A percentile compares a stretch with the other conserved stretches of the same genome.
phyloP scores from a whole-genome alignment of 1,140 invertebrate species.

The Drosophila bocqueti region DNA sequence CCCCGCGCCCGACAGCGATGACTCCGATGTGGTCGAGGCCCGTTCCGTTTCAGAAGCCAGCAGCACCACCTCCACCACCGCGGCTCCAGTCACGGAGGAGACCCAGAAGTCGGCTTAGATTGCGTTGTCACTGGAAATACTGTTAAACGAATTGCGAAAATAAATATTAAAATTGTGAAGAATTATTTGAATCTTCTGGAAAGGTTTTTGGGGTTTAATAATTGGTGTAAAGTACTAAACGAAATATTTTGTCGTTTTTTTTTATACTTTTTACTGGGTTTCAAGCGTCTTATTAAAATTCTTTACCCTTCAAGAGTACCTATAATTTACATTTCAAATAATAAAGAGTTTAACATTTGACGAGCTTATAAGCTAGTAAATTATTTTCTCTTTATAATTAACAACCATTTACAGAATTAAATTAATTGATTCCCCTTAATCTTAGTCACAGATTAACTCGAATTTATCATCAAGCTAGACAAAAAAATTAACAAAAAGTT shows the following conservation, averaged over 20 bases:
- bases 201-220: not conserved
- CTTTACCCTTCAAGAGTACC: not conserved
- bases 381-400: not conserved
- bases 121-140: constrained; percentile 6
- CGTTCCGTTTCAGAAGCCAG: constrained; percentile 56
- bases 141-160: constrained; percentile 20
- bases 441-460: not conserved
- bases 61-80: constrained; percentile 56
- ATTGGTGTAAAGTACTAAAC: not conserved
- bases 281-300: not conserved
- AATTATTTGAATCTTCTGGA: too few species aligned
- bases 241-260: too few species aligned
- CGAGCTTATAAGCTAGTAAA: not conserved
- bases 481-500: not conserved
- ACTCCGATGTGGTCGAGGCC: constrained; percentile 79
- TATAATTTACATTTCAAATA: not conserved
- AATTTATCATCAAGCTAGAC: not conserved
- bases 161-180: constrained; percentile 17
- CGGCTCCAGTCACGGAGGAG: constrained; percentile 57
- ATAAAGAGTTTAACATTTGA: not conserved
- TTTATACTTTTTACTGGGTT: too few species aligned
- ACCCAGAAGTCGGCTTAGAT: constrained; percentile 59
- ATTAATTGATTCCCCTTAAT: constrained; percentile 3
- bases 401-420: not conserved
- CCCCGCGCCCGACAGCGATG: constrained; percentile 55